Percentiles rank a stretch among this genome's conserved stretches.
phyloP scores from a whole-genome alignment of 2,888 invertebrate genomes.

The Cosmia pyralina region DNA sequence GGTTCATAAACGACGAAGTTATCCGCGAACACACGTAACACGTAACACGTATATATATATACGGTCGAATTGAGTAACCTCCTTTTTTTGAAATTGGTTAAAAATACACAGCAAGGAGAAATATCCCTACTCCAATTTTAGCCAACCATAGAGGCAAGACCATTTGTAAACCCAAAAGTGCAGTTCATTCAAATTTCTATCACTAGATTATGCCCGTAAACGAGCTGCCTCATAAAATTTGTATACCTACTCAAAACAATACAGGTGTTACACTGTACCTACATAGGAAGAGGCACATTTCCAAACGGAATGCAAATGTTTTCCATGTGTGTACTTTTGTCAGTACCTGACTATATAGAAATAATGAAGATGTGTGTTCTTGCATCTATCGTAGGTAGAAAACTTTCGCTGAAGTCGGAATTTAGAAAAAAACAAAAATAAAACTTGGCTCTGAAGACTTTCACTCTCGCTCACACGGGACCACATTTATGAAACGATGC shows the following conservation, averaged over 20 bases:
- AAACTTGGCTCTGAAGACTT: too few relatives aligned
- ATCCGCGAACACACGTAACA: too few relatives aligned
- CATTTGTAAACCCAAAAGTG: neutral
- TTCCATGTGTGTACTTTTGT: neutral
- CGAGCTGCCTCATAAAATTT: conserved; percentile 10
- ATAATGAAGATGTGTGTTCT: neutral
- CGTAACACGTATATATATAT: too few relatives aligned
- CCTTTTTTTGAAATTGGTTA: too few relatives aligned
- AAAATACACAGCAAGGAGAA: neutral
- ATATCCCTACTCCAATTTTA: too few relatives aligned
- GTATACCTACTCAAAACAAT: neutral
- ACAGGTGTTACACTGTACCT: conserved; percentile 8
- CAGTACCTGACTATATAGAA: neutral
- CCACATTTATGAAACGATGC: too few relatives aligned
- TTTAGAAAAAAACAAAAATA: too few relatives aligned
- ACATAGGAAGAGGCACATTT: conserved; percentile 12
- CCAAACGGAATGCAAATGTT: conserved; percentile 2
- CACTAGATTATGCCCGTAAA: neutral
- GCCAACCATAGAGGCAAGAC: neutral
- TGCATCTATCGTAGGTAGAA: neutral
- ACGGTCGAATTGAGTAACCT: too few relatives aligned
- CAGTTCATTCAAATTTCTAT: neutral
- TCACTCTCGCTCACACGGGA: too few relatives aligned
- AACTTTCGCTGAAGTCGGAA: neutral
- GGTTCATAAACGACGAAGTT: too few relatives aligned